These are phyloP conservation scores for Myotis findleyi DNA, from an alignment of 2,797 vertebrate genomes.

Conservation along the genomic window DNA sequence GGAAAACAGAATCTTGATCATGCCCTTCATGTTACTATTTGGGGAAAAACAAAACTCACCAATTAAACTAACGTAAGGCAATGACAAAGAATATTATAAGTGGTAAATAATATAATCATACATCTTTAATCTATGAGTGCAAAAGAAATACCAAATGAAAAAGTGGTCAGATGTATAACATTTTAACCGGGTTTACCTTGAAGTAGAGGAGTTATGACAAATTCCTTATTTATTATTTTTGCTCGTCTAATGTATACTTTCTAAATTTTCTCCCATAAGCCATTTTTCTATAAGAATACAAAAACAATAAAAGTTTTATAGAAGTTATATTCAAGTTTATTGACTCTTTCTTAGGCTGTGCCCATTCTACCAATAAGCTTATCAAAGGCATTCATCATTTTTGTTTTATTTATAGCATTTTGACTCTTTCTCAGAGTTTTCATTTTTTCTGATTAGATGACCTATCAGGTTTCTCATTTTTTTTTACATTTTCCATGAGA, in stretches of 20 bases:
- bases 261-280: not conserved
- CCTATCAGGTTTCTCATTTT: not conserved
- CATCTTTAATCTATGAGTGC: not conserved
- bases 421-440: conserved; percentile 20
- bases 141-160: not conserved
- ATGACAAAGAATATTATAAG: not conserved
- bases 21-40: not conserved
- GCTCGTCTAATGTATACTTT: not conserved
- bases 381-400: not conserved
- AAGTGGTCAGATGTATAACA: not conserved
- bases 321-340: not conserved
- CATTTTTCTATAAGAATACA: not conserved
- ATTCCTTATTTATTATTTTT: conserved; percentile 2
- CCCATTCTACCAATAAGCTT: not conserved
- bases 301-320: conserved; percentile 16
- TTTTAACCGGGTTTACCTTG: not conserved
- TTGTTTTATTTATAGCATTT: not conserved
- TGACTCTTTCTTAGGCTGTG: not conserved
- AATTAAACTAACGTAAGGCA: not conserved
- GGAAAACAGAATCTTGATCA: not conserved
- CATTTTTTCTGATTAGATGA: not conserved
- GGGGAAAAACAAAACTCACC: not conserved
- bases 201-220: not conserved
- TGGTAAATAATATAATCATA: not conserved
- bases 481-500: not conserved